These are phyloP conservation scores for Gymnothorax javanicus DNA, from an alignment of 2,797 vertebrate genomes.

Conservation along the genomic window DNA sequence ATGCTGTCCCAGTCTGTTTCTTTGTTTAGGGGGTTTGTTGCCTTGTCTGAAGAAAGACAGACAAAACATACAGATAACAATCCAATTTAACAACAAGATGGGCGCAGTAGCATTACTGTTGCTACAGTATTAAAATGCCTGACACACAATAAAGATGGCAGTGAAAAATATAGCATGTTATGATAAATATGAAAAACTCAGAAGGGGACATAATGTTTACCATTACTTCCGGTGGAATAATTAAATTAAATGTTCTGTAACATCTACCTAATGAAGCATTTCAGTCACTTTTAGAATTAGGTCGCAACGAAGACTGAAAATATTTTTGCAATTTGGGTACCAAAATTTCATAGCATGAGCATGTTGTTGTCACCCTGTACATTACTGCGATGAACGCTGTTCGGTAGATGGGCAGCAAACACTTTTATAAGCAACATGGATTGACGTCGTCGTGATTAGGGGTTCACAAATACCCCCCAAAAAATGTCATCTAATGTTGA, in stretches of 20 bases:
- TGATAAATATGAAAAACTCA: background rate
- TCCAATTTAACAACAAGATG: background rate
- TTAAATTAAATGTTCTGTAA: background rate
- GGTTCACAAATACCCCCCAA: background rate
- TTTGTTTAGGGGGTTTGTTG: slow-evolving; percentile 92
- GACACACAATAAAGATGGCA: background rate
- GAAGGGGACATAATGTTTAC: background rate
- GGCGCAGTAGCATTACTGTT: slow-evolving; percentile 10
- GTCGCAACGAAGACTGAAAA: background rate
- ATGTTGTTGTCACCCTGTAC: background rate
- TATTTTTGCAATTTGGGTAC: background rate
- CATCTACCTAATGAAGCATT: background rate
- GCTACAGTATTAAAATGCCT: background rate
- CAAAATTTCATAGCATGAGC: background rate
- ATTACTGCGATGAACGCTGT: background rate
- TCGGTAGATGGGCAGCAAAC: background rate
- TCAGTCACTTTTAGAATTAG: background rate
- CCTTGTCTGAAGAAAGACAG: slow-evolving; percentile 76
- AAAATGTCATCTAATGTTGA: too few species aligned
- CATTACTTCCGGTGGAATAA: background rate
- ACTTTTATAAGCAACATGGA: background rate
- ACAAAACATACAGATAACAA: slow-evolving; percentile 9
- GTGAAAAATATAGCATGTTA: background rate
- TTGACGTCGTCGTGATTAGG: background rate
- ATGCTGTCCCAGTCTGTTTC: slow-evolving; percentile 90